phyloP scores from a whole-genome alignment of 2,888 invertebrate genomes.

The Halocaridina rubra region DNA sequence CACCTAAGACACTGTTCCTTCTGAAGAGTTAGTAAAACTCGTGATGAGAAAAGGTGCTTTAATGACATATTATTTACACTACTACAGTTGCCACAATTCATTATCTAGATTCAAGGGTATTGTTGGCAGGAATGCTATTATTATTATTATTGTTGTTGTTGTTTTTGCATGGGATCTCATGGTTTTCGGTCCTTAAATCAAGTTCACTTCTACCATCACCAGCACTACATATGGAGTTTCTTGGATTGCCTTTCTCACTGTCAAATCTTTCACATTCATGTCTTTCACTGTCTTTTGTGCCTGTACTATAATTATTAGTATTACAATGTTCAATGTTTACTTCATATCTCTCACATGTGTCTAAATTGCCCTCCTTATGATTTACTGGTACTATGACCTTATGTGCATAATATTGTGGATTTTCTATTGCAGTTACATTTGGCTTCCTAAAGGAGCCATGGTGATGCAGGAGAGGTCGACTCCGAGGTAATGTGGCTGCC shows the following conservation, averaged over 20 bases:
- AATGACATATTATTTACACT: neutral
- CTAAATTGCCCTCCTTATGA: neutral
- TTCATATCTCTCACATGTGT: neutral
- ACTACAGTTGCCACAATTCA: neutral
- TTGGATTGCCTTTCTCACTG: neutral
- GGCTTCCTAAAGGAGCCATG: neutral
- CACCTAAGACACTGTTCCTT: neutral
- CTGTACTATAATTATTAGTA: neutral
- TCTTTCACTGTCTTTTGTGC: neutral
- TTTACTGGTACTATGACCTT: neutral
- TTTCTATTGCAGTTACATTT: neutral
- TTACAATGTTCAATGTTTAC: neutral
- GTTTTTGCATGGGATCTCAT: constrained; percentile 17
- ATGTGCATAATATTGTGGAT: neutral
- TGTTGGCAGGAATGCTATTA: constrained; percentile 7
- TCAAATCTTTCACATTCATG: no score
- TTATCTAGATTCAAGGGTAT: constrained; percentile 40
- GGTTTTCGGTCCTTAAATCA: constrained; percentile 40
- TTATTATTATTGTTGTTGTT: no score
- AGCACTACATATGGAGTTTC: constrained; percentile 30
- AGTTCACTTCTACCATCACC: constrained; percentile 41
- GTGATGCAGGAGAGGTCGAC: neutral
- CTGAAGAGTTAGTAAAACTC: neutral
- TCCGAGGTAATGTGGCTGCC: constrained; percentile 40
- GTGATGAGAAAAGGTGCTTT: neutral